Evolutionary conservation across 2,113 vertebrate genomes (phyloP), one percentile per base, ranked within the genome.

Genomic region (Saguinus imperator): DNA sequence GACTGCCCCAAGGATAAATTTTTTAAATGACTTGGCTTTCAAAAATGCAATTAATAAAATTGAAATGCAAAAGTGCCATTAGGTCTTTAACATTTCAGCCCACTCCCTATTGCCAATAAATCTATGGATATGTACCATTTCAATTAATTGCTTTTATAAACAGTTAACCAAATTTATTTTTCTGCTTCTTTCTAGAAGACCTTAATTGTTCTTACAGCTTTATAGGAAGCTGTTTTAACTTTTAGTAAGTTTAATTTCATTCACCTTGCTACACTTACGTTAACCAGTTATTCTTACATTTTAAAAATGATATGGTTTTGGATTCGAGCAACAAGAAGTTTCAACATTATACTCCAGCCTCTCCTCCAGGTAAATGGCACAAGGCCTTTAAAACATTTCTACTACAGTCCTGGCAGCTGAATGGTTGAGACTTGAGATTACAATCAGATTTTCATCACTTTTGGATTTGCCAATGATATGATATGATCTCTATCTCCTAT

Each of bases 1-100:
- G 96, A 94, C 94, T 97, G 94, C 95, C 93, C 96, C 82, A 97
- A 97, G 95, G 96, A 98, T 94, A 98, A 93, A 95, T 95, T 94
- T 98, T 97, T 98, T 92, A 57, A 96, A 97, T 95, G 95, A 91
- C 94, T 97, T 92, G 96, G 95, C 77, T 97, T 97, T 97, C 92
- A 96, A 98, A 98, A 97, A 95, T 66, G 72, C 94, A 97, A 97
- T 97, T 96, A 98, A 98, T 97, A 98, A 97, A 97, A 96, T 97
- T 85, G 61, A 85, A 97, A 97, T 64, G 27, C 79, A 96, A 86
- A 96, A 98, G 89, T 89, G 89, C 75, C 91, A 94, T 90, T 52
- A 73, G 66, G 94, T 90, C 90, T 96, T 97, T 83, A 96, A 95
- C 96, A 83, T 95, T 96, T 96, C 91, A 95, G 96, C 81, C 81